Base-by-base conservation (phyloP, 2,113 vertebrate genomes). In the Lasiurus cinereus region DNA sequence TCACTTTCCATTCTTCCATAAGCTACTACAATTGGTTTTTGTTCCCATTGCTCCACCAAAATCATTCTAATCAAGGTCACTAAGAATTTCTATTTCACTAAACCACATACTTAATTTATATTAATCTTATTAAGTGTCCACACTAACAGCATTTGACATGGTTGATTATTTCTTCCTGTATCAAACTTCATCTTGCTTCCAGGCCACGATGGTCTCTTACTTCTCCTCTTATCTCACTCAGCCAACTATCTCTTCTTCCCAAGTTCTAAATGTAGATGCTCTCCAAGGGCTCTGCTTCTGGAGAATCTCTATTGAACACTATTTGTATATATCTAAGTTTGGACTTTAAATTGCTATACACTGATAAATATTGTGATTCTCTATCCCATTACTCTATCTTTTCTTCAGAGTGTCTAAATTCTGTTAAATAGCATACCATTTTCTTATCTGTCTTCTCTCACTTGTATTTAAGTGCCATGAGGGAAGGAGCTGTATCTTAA, bases 381-480 rank as follows among this genome's bases (percentile, higher is more conserved):
- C 22, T 36, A 87, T 6, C 27, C 46, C 22, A 80, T 36, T 8
- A 78, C 8, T 7, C 19, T 9, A 21, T 11, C 64, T 76, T 80
- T 66, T 72, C 88, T 76, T 87, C 52, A 87, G 1, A 67, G 13
- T 72, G 29, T 46, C 70, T 83, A 78, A 83, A 77, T 27, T 24
- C 76, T 94, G 27, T 77, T 72, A 95, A 62, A 24, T 5, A 59
- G 50, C 6, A 39, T 8, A 43, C 8, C 29, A 52, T 43, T 74
- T 77, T 10, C 52, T 88, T 59, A 56, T n/a, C 64, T 70, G 39
- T 69, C 74, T 88, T 88, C 73, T 90, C n/a, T 70, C 33, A 92
- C 43, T 15, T 50, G 13, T 64, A 62, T 52, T 43, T 29, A 91
- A 96, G 19, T 19, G 43, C 8, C 72, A 80, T 8, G 24, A 92